Evolutionary conservation across 2,797 vertebrate genomes (phyloP).

Genomic region (Rhinatrema bivittatum): DNA sequence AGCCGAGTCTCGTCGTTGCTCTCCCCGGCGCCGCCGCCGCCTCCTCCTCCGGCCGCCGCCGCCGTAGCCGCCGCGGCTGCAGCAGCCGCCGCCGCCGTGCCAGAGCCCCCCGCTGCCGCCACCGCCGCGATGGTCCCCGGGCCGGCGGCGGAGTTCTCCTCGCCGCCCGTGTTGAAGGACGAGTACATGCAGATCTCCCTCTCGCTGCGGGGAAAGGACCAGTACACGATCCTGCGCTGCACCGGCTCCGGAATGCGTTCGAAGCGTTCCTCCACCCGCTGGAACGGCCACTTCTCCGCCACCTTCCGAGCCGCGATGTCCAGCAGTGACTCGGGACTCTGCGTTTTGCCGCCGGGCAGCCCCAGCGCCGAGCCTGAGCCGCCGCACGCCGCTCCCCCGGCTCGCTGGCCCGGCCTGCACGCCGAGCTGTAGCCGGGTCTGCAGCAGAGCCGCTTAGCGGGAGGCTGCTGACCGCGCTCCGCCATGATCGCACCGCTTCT

Average conservation of each 20-base stretch:
- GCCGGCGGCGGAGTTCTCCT: slow-evolving; percentile 54
- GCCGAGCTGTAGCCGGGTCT: slow-evolving; percentile 72
- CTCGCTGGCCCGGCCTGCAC: slow-evolving; percentile 75
- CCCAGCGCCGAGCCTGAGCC: slow-evolving; percentile 57
- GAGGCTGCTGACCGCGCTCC: slow-evolving; percentile 89
- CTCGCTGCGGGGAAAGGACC: slow-evolving; percentile 92
- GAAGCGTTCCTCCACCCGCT: slow-evolving; percentile 88
- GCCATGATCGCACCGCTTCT: slow-evolving; percentile 96
- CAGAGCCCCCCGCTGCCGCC: slow-evolving; percentile 12
- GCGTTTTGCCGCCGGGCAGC: slow-evolving; percentile 63
- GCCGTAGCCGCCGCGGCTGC: slow-evolving; percentile 17
- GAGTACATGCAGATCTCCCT: slow-evolving; percentile 95
- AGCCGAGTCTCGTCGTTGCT: slow-evolving; percentile 77
- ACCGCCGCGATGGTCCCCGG: slow-evolving; percentile 32
- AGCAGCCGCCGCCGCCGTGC: slow-evolving; percentile 24
- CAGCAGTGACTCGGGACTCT: slow-evolving; percentile 81
- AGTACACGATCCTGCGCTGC: slow-evolving; percentile 89
- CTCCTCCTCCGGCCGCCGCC: slow-evolving; percentile 19
- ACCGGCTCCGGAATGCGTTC: slow-evolving; percentile 93
- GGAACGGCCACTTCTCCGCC: slow-evolving; percentile 95
- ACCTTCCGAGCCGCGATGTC: slow-evolving; percentile 88
- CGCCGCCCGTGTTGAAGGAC: slow-evolving; percentile 80
- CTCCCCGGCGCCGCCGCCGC: too few relatives aligned
- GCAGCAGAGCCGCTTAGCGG: slow-evolving; percentile 91
- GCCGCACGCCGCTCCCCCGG: slow-evolving; percentile 61